Evolutionary conservation across 2,888 invertebrate species (phyloP), one percentile per base, ranked within the genome.

Genomic region (Dendrolimus houi): DNA sequence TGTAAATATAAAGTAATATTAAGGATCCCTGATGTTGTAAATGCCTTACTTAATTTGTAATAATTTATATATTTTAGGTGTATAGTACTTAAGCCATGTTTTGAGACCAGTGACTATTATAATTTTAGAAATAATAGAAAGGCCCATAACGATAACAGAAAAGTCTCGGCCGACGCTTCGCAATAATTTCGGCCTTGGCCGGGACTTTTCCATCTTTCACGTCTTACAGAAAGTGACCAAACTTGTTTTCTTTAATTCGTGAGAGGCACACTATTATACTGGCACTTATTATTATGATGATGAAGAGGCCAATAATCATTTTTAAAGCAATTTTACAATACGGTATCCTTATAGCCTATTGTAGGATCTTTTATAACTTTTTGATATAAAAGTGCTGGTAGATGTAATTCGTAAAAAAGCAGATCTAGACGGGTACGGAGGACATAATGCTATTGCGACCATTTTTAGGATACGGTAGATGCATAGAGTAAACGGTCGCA

Each of bases 1-100:
- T 85, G 88, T 88, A 88, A 85, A 81, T 80, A 71, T 83, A 69
- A 86, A 87, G 86, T 82, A 79, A 81, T 74, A 71, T 79, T 89
- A 88, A 88, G 87, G 75, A 86, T 81, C 84, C 87, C 85, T 86
- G 86, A 89, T 86, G 81, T 85, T 86, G 89, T 89, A 89, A 88
- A 90, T 90, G 90, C 90, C 90, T 90, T 90, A 88, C 87, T 88
- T 89, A 89, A 88, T 89, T 89, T 89, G 87, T 89, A 90, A 89
- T 90, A 90, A 90, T 90, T 90, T 90, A 90, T 90, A 86, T 89
- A 89, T 88, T 87, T 87, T 89, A 90, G 89, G 87, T 90, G 89
- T 89, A 89, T 89, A 89, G 90, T 89, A 90, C 89, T 88, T 90
- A 90, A 90, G 90, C 89, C 89, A 90, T 89, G 88, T 89, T 87